Evolutionary conservation across 2,888 invertebrate species (phyloP).

Genomic region (Zaprionus obscuricornis): DNA sequence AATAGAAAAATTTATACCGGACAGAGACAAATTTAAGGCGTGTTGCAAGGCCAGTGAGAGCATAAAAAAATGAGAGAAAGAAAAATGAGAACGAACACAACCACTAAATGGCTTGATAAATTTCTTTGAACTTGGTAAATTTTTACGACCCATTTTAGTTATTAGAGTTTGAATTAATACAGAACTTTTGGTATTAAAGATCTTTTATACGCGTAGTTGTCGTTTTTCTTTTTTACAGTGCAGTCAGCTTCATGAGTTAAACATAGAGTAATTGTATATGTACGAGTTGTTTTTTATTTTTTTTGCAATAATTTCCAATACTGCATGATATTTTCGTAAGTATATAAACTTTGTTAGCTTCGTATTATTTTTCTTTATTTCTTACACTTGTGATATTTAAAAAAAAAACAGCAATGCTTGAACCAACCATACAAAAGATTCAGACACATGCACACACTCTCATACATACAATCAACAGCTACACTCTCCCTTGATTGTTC

Average conservation of each 20-base stretch:
- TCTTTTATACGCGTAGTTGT: constrained; percentile 36
- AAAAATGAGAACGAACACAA: constrained; percentile 12
- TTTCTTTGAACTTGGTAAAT: constrained; percentile 20
- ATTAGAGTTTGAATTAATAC: no score
- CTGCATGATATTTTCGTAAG: constrained; percentile 6
- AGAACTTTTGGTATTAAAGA: constrained; percentile 36
- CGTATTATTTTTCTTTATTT: constrained; percentile 35
- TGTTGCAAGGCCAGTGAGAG: constrained; percentile 38
- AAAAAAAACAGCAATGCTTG: constrained; percentile 32
- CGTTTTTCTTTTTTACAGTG: constrained; percentile 42
- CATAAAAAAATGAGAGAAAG: constrained; percentile 3
- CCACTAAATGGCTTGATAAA: constrained; percentile 25
- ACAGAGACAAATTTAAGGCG: constrained; percentile 51
- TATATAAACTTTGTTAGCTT: constrained; percentile 43
- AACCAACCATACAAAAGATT: no score
- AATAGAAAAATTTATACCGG: constrained; percentile 26
- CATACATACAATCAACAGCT: constrained; percentile 51
- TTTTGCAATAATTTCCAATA: constrained; percentile 45
- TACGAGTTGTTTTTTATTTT: constrained; percentile 24
- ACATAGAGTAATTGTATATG: constrained; percentile 3
- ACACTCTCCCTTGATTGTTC: constrained; percentile 35
- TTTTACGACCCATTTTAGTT: constrained; percentile 11
- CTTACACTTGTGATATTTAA: constrained; percentile 27
- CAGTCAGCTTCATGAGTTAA: constrained; percentile 58
- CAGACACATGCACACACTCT: constrained; percentile 27